Conservation (phyloP, 2,888 invertebrate genomes). For the Amphiduros pacificus region DNA sequence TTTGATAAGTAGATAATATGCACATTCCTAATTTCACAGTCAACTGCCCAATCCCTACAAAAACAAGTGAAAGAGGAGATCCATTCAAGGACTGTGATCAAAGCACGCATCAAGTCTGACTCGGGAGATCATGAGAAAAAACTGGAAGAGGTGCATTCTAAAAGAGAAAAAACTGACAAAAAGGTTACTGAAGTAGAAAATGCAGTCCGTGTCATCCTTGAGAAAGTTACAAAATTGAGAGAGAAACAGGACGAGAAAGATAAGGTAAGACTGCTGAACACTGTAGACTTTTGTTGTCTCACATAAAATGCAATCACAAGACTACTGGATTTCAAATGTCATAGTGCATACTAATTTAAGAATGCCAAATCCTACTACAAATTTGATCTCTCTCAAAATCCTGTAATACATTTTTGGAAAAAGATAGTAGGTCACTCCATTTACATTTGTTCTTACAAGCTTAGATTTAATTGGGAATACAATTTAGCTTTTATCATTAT, state of each 20-base stretch:
- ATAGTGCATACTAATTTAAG: no score
- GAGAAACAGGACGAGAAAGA: neutral
- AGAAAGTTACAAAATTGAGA: neutral
- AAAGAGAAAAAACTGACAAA: constrained; percentile 20
- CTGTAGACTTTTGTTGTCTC: no score
- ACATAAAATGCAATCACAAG: no score
- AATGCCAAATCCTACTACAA: no score
- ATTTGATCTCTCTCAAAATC: no score
- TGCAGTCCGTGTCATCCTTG: neutral
- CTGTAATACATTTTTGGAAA: no score
- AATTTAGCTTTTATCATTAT: no score
- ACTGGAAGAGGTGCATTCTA: constrained; percentile 15
- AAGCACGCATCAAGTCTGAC: constrained; percentile 50
- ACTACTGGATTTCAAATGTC: no score
- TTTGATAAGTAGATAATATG: neutral
- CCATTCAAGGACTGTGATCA: constrained; percentile 46
- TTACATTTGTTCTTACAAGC: no score
- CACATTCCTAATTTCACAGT: constrained; percentile 27
- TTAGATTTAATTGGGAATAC: no score
- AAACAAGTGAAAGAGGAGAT: constrained; percentile 57
- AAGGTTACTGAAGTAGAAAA: neutral
- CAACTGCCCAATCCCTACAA: constrained; percentile 43
- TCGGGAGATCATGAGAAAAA: constrained; percentile 32
- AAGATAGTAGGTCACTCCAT: no score
- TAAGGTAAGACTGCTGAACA: neutral